Base-by-base conservation (phyloP, 1,140 invertebrate genomes). In the Drosophila nikananu region DNA sequence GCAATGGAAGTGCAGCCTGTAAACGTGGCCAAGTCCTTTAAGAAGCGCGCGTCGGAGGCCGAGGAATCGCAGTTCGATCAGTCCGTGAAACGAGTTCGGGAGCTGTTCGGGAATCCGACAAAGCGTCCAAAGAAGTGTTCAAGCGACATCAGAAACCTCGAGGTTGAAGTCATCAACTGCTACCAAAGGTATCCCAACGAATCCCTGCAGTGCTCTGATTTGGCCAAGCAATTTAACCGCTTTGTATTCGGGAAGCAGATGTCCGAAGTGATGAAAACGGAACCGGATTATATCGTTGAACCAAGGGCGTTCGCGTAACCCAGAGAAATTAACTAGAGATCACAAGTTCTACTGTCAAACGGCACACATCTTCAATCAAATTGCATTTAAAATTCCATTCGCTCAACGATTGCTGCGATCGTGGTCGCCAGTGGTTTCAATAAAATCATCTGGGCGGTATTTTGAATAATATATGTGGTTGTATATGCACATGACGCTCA, bases 21-120 rank as follows among this genome's bases (percentile, higher is more conserved):
- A 8, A 30, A 54, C 21, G 66, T 44, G 13, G 59, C 58, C 21
- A 23, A 51, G 63, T 25, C 67, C 13, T 83, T 77, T 63, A 39
- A 73, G n/a, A 77, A 68, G 10, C 84, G 73, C 30, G 74, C 84
- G 0, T 51, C 49, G 7, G 84, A 89, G 37, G 64, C 76, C 5
- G 86, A 89, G 37, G 86, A 90, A 46, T 30, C 39, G 3, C 84
- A 89, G 13, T 89, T 84, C 41, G 55, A 42, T n/a, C 70, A 76
- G n/a, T 76, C 78, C 17, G 5, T 89, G n/a, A 60, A 73, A 6
- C 86, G 78, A 42, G 71, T 90, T 7, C 62, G 84, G 25, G 55
- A 79, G 37, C 27, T 89, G 12, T 89, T 89, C 25, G 71, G 70
- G 0, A 42, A 73, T n/a, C 70, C 74, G 0, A 57, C 73, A 0